These are phyloP conservation scores for Canis aureus DNA, from an alignment of 2,113 vertebrate genomes.

Conservation along the genomic window DNA sequence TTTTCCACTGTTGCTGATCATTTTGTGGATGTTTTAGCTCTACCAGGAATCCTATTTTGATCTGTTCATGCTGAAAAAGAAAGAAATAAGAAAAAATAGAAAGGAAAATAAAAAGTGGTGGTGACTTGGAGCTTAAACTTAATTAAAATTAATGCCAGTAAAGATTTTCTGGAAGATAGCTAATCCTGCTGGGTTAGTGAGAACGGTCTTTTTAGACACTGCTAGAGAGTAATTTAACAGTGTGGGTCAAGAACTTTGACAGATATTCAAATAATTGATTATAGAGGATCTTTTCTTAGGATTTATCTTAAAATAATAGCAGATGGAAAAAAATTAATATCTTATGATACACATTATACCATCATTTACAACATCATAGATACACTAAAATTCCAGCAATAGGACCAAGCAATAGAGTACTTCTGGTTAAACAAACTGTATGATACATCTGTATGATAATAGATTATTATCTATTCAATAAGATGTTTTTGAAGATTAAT, in stretches of 20 bases:
- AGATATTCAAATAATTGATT: neutral
- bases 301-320: neutral
- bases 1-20: neutral
- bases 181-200: neutral
- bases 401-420: neutral
- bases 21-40: constrained; percentile 29
- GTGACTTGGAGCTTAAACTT: neutral
- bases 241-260: neutral
- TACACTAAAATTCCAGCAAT: neutral
- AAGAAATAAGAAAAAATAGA: constrained; percentile 9
- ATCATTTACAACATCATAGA: neutral
- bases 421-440: neutral
- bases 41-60: neutral
- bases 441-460: neutral
- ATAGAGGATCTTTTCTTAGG: neutral
- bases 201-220: neutral
- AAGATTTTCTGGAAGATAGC: constrained; percentile 12
- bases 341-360: neutral
- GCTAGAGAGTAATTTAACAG: neutral
- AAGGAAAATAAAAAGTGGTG: neutral
- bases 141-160: constrained; percentile 34
- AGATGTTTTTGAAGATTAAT: constrained; percentile 18
- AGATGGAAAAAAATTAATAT: neutral
- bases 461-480: neutral
- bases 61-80: neutral